Percentiles rank a stretch among this genome's conserved stretches.
Conservation (phyloP, 2,888 invertebrate species). For the Tholera decimalis region DNA sequence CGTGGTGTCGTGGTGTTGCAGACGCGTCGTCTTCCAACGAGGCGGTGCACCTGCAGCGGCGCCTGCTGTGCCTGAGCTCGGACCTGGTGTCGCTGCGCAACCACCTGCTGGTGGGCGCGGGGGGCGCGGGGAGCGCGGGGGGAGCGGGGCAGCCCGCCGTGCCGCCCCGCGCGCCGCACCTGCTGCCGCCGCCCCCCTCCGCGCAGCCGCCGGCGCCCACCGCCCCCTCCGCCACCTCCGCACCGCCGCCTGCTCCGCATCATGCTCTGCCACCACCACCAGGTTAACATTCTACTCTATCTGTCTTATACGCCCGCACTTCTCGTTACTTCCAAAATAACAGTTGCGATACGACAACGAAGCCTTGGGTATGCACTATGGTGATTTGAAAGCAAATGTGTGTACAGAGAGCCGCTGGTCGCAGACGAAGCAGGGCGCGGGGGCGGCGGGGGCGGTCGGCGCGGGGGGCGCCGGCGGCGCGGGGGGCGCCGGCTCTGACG, state of each 20-base stretch:
- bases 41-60: constrained; percentile 98
- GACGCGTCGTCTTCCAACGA: constrained; percentile 99
- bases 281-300: constrained; percentile 63
- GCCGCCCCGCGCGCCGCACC: constrained; percentile 82
- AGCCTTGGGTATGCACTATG: too few relatives aligned
- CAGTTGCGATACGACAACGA: too few relatives aligned
- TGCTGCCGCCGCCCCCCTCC: constrained; percentile 75
- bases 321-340: neutral
- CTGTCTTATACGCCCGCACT: neutral
- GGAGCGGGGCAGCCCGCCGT: constrained; percentile 63
- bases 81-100: constrained; percentile 98
- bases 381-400: neutral
- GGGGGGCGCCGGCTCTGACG: constrained; percentile 84
- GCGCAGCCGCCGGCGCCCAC: constrained; percentile 77
- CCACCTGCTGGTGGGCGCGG: constrained; percentile 94
- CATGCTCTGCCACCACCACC: constrained; percentile 69
- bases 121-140: constrained; percentile 64
- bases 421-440: constrained; percentile 68
- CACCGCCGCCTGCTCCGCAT: constrained; percentile 66
- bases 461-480: constrained; percentile 70
- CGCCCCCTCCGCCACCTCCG: constrained; percentile 66
- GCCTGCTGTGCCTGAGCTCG: constrained; percentile 97
- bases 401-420: constrained; percentile 75
- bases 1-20: constrained; percentile 81
- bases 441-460: constrained; percentile 66